Conservation (phyloP, 2,888 invertebrate genomes). For the Scaeva pyrastri region DNA sequence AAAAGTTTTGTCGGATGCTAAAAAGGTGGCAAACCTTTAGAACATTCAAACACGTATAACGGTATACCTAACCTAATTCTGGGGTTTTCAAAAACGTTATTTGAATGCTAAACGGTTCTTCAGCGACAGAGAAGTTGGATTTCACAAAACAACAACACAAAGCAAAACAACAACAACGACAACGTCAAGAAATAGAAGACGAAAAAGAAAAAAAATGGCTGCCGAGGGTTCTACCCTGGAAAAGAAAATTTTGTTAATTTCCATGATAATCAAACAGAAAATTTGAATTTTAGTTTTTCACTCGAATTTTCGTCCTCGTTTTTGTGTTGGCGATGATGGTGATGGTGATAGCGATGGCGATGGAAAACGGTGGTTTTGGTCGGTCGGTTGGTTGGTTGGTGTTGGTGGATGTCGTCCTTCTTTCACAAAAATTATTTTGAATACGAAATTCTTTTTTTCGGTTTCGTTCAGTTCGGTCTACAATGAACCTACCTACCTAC, state of each 20-base stretch:
- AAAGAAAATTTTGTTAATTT: constrained; percentile 75
- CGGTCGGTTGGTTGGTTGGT: constrained; percentile 32
- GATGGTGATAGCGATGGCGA: not conserved
- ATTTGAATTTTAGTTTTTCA: constrained; percentile 72
- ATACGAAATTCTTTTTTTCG: constrained; percentile 16
- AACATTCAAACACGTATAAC: constrained; percentile 43
- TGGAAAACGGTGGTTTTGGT: not conserved
- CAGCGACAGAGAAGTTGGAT: constrained; percentile 21
- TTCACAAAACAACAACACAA: not conserved
- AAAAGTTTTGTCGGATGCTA: constrained; percentile 19
- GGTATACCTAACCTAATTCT: constrained; percentile 64
- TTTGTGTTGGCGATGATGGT: not conserved
- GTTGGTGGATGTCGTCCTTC: constrained; percentile 32
- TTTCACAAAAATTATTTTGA: constrained; percentile 12
- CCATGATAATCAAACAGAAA: constrained; percentile 76
- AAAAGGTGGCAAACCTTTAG: constrained; percentile 56
- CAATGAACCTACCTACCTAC: not conserved
- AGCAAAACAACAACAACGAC: not conserved
- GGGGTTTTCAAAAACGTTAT: constrained; percentile 61
- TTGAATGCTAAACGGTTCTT: constrained; percentile 72
- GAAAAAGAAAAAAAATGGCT: constrained; percentile 22
- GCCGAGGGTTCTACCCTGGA: constrained; percentile 47
- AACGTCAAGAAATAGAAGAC: not conserved
- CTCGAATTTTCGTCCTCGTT: constrained; percentile 43
- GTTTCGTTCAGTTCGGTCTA: constrained; percentile 4